Base-by-base conservation (phyloP, 2,113 vertebrate genomes). In the Eptatretus burgeri region DNA sequence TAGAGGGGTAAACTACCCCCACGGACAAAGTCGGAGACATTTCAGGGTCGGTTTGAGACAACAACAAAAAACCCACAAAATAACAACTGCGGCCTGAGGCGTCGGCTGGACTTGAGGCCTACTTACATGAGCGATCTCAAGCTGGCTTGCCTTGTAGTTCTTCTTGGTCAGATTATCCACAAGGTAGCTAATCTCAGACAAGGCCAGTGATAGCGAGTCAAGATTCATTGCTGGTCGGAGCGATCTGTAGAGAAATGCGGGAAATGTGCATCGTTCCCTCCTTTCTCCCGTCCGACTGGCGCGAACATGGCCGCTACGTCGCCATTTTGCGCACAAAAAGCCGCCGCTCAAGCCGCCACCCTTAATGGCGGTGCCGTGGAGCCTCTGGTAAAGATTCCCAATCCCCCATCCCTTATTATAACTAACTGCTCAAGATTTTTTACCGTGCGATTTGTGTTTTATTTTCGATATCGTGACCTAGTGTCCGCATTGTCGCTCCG, bases 211-310 rank as follows among this genome's bases (percentile, higher is more conserved):
- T 79, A 98, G 87, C 89, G 91, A 98, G 78, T 98, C 91, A 98
- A 98, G 91, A 98, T 98, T 98, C 91, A 98, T 98, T 98, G 91
- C 91, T 98, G 85, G 79, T 93, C 77, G 85, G 91, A 96, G 88
- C 89, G 88, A 85, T 89, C 86, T 83, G 89, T 87, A 85, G 91
- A 87, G 91, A 83, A 83, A 84, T 85, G 91, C 89, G 91, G 88
- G 94, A 98, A 98, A 98, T 98, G 85, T 94, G 86, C 91, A 98
- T 98, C 95, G 95, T 98, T 98, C 91, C 91, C 91, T 89, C 94
- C 93, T 95, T 10, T 60, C 56, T 60, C 56, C 11, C n/a, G n/a
- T 20, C 19, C 56, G n/a, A n/a, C 56, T n/a, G n/a, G n/a, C n/a
- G n/a, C n/a, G 56, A 60, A 60, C 56, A 60, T 60, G 56, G 56